Base-by-base conservation (phyloP, 2,797 vertebrate genomes). In the Scolopax rusticola region DNA sequence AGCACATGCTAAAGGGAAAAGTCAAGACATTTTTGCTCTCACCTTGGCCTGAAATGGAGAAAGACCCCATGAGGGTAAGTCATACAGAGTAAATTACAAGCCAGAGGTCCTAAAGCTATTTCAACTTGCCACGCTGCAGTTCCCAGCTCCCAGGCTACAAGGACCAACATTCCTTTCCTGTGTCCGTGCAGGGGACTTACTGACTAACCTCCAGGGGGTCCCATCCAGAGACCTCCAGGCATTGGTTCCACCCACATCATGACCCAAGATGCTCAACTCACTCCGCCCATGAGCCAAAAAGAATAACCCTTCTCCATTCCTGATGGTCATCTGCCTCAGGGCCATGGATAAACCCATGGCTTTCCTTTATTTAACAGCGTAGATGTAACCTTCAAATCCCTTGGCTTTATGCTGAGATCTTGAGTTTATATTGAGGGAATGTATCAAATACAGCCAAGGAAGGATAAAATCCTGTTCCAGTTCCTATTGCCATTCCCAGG, bases 211-310 rank as follows among this genome's bases (percentile, higher is more conserved):
- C n/a, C 13, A 9, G 6, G 7, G 27, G 11, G 2, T 68, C 32
- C n/a, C 51, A 45, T n/a, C 17, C 6, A 3, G 54, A 65, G 4
- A 6, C 15, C 27, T 87, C 21, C 25, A 33, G 43, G 47, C 45
- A 45, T 38, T 0, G 0, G 7, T n/a, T 36, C 15, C 67, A 73
- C 8, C 23, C 0, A 0, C 32, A 43, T 23, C 25, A 47, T 38
- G 24, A 85, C 32, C 59, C 21, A 61, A 45, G 53, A 67, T 28
- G 45, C n/a, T 76, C 51, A 77, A 56, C 21, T 75, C 15, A 20
- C 4, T 53, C 27, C 3, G 1, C 27, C 21, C 30, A 54, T 1
- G 3, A 84, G 47, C 21, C 70, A 50, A 30, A 63, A 75, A 48
- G 36, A 80, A 69, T 27, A 24, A 67, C 18, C 16, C 33, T 48